Evolutionary conservation across 2,888 invertebrate genomes (phyloP), one percentile per base, ranked within the genome.

Genomic region (Ceriagrion tenellum): DNA sequence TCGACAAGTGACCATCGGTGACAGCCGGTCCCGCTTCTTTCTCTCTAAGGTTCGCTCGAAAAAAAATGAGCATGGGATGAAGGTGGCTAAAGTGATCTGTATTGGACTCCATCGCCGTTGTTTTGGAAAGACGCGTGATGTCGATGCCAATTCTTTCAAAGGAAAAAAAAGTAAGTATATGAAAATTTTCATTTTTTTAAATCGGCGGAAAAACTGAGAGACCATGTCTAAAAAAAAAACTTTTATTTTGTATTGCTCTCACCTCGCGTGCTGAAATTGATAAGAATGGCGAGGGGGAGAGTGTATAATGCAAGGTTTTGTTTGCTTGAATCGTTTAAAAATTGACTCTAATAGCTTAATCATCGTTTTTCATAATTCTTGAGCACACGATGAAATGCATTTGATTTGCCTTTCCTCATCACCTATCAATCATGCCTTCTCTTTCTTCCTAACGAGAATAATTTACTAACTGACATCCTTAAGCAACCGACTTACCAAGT

Each of bases 1-100:
- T 81, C 81, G 81, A 35, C 81, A 35, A 81, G 81, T 81, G 81
- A 35, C 81, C 81, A 81, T 81, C 81, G 81, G 16, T 81, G 81
- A 35, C 81, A 81, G 81, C 35, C n/a, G n/a, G n/a, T 18, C 35
- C 35, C 16, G 6, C 35, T 18, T 81, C n/a, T 81, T 13, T 2
- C n/a, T 26, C 69, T n/a, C 69, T 69, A 26, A 13, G 30, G 35
- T 81, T 35, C 35, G 81, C 35, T 81, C 30, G 26, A 35, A 81
- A 81, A 69, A 0, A 81, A 16, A 12, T 13, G 59, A 59, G 59
- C 13, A 16, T 12, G 56, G 16, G 74, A 74, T 74, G 12, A 20
- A 59, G 59, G 20, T 2, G 59, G 12, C 16, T 20, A 59, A 12
- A 35, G 30, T 35, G 30, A 74, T 30, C 30, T 74, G 30, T 35